These are phyloP conservation scores for Centruroides vittatus DNA, from an alignment of 1,140 invertebrate species.

Conservation along the genomic window DNA sequence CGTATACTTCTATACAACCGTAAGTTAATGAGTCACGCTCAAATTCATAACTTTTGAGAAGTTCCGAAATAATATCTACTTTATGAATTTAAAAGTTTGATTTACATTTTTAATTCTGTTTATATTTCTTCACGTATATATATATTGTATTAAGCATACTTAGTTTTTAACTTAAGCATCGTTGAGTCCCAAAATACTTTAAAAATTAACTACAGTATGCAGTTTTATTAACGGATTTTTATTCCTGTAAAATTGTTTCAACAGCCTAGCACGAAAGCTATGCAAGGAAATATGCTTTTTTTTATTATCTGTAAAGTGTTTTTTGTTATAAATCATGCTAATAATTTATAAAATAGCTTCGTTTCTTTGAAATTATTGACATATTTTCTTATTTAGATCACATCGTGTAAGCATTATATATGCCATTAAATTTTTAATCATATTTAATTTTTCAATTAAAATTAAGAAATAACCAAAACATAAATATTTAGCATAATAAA, in stretches of 20 bases:
- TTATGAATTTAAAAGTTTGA: background rate
- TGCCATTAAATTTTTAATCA: no score
- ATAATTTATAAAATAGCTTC: no score
- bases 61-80: background rate
- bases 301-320: no score
- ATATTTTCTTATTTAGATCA: no score
- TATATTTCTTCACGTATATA: background rate
- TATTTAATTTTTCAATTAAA: no score
- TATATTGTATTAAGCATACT: background rate
- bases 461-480: no score
- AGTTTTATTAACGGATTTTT: background rate
- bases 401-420: no score
- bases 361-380: no score
- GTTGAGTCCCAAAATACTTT: background rate
- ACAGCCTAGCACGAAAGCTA: background rate
- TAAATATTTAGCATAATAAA: no score
- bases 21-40: background rate
- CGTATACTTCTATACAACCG: background rate
- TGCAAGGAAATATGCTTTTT: no score
- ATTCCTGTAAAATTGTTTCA: background rate
- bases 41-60: background rate
- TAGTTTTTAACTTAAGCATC: no score
- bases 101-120: background rate
- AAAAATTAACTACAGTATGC: background rate
- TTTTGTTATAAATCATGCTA: no score